Conservation (phyloP, 2,113 vertebrate genomes). For the Percina caprodes region DNA sequence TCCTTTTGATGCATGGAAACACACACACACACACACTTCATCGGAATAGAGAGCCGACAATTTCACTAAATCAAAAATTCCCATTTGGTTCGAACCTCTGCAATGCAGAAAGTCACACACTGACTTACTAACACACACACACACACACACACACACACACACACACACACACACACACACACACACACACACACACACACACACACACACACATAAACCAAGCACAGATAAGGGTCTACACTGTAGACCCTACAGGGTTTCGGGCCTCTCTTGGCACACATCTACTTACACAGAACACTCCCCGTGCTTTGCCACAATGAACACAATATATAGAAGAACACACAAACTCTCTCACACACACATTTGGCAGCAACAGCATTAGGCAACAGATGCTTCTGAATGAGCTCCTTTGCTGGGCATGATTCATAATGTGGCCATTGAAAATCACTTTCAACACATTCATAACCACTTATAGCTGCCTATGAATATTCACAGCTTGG, state of each 20-base stretch:
- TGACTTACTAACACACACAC: neutral
- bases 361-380: constrained; percentile 69
- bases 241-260: constrained; percentile 25
- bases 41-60: constrained; percentile 53
- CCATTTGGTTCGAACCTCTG: constrained; percentile 61
- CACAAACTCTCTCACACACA: constrained; percentile 44
- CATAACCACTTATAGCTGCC: constrained; percentile 65
- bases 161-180: constrained; percentile 14
- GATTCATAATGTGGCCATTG: constrained; percentile 75
- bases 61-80: constrained; percentile 67
- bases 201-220: constrained; percentile 1
- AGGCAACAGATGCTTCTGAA: constrained; percentile 79
- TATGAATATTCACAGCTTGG: constrained; percentile 71
- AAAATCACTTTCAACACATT: constrained; percentile 75
- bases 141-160: constrained; percentile 7
- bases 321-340: constrained; percentile 71
- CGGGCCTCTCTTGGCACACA: constrained; percentile 67
- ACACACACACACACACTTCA: constrained; percentile 44
- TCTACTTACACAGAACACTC: constrained; percentile 56
- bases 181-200: neutral
- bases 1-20: constrained; percentile 69
- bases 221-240: constrained; percentile 44
- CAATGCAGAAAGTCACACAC: constrained; percentile 28
- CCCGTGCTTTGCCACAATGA: constrained; percentile 61
- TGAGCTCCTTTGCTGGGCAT: constrained; percentile 65